Evolutionary conservation across 2,113 vertebrate genomes (phyloP).

Genomic region (Oryzias woworae): DNA sequence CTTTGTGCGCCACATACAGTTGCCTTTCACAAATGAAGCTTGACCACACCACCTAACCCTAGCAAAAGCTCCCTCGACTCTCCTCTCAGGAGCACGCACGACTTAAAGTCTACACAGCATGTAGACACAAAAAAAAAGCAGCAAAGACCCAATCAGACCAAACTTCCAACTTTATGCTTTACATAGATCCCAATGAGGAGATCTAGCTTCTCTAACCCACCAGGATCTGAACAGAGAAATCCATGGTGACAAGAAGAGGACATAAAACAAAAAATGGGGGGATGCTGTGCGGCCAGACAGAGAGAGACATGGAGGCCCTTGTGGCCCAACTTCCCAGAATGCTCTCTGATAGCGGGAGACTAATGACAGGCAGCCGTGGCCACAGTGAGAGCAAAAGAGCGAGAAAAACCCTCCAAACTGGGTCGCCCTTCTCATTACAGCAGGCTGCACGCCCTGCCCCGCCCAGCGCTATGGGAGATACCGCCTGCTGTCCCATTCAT

Average conservation of each 20-base stretch:
- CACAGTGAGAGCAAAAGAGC: slow-evolving; percentile 65
- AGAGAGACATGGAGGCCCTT: slow-evolving; percentile 62
- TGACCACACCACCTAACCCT: slow-evolving; percentile 27
- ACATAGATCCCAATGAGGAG: slow-evolving; percentile 46
- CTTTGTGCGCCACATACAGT: slow-evolving; percentile 71
- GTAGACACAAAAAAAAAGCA: slow-evolving; percentile 32
- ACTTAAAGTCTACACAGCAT: slow-evolving; percentile 28
- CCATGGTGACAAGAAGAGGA: slow-evolving; percentile 1
- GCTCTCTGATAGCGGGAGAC: slow-evolving; percentile 67
- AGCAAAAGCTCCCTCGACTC: slow-evolving; percentile 24
- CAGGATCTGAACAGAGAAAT: slow-evolving; percentile 9
- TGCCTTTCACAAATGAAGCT: slow-evolving; percentile 56
- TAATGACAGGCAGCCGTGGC: slow-evolving; percentile 74
- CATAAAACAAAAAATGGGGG: slow-evolving; percentile 41
- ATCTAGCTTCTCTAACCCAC: slow-evolving; percentile 35
- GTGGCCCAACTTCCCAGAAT: slow-evolving; percentile 71
- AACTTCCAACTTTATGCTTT: slow-evolving; percentile 33
- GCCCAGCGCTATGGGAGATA: slow-evolving; percentile 36
- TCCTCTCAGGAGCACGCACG: slow-evolving; percentile 11
- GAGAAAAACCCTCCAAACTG: slow-evolving; percentile 48
- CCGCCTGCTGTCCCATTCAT: slow-evolving; percentile 18
- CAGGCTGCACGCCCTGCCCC: slow-evolving; percentile 55
- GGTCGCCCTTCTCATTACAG: slow-evolving; percentile 69
- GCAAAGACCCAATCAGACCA: slow-evolving; percentile 59
- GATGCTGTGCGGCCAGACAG: slow-evolving; percentile 51